Percentiles rank a stretch among this genome's conserved stretches.
Evolutionary conservation across 2,888 invertebrate genomes (phyloP).

Genomic region (Aromia moschata): DNA sequence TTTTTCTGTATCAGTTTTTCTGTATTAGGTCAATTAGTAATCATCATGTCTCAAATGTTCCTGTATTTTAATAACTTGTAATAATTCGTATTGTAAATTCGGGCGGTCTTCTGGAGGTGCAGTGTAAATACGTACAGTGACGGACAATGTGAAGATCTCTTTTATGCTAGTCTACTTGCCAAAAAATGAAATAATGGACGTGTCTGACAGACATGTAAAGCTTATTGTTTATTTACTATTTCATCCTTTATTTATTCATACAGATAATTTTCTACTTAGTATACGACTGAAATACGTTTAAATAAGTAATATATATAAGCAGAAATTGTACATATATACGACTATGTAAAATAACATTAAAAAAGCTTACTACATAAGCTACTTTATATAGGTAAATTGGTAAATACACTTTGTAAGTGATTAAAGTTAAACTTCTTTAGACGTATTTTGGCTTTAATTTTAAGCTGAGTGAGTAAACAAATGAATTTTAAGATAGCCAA

Average conservation of each 20-base stretch:
- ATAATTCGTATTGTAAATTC: too few relatives aligned
- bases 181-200: conserved; percentile 17
- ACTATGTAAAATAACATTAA: too few relatives aligned
- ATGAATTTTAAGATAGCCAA: conserved; percentile 15
- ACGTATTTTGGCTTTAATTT: conserved; percentile 23
- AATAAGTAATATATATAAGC: neutral
- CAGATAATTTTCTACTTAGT: conserved; percentile 18
- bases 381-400: neutral
- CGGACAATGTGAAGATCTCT: conserved; percentile 22
- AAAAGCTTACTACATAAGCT: too few relatives aligned
- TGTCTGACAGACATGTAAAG: too few relatives aligned
- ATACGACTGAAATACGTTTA: conserved; percentile 24
- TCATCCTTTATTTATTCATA: conserved; percentile 25
- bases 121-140: conserved; percentile 16
- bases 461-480: conserved; percentile 19
- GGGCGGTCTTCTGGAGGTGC: conserved; percentile 6
- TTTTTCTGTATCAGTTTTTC: too few relatives aligned
- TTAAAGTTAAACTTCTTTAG: neutral
- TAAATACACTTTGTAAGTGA: neutral
- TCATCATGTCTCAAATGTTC: too few relatives aligned
- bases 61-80: too few relatives aligned
- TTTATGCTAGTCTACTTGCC: conserved; percentile 31
- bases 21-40: too few relatives aligned
- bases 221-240: conserved; percentile 3
- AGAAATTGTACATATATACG: neutral